Base-by-base conservation (phyloP, 2,888 invertebrate genomes). In the Yponomeuta malinellus region DNA sequence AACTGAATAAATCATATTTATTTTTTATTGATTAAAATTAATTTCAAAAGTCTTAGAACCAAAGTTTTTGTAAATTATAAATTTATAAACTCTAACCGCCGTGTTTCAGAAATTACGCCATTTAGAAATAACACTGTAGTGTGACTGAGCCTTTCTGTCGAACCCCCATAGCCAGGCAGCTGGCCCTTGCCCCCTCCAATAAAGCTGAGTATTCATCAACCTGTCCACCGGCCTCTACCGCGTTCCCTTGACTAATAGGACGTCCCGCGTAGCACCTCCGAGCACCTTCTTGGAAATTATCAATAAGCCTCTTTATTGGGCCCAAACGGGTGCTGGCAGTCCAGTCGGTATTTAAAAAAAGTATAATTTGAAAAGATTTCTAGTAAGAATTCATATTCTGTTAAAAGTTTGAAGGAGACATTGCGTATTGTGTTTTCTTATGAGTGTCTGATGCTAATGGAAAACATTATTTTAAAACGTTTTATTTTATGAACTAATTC, bases 161-260 rank as follows among this genome's bases (percentile, higher is more conserved):
- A 65, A 65, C 65, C 65, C 65, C 65, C 65, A 65, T 33, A 65
- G 65, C 65, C 65, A 65, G 31, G 33, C 65, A 10, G 65, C 65
- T 65, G 65, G 12, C 29, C 31, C 15, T 33, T 65, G 65, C 65
- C 29, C 29, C 65, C 23, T 65, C 33, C 65, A 65, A 29, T 65
- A 59, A 59, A 59, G 65, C 65, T 31, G 23, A 5, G 65, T 65
- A 31, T 65, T 65, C 65, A 65, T 65, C 65, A 65, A 65, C 65
- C 33, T 12, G 65, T 8, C 65, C 29, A 65, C 65, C 12, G 65
- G 10, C 65, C 52, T 59, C 15, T 65, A 65, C 65, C 33, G 29
- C 65, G 65, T 65, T 43, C 65, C 3, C 33, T 29, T 65, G 65
- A 65, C 65, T 65, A 65, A 65, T 65, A 65, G 29, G 65, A 65